Evolutionary conservation across 35 echinoderm and acorn worm genomes (phyloP), one percentile per base, ranked within the genome.

Genomic region (Amphiura filiformis): DNA sequence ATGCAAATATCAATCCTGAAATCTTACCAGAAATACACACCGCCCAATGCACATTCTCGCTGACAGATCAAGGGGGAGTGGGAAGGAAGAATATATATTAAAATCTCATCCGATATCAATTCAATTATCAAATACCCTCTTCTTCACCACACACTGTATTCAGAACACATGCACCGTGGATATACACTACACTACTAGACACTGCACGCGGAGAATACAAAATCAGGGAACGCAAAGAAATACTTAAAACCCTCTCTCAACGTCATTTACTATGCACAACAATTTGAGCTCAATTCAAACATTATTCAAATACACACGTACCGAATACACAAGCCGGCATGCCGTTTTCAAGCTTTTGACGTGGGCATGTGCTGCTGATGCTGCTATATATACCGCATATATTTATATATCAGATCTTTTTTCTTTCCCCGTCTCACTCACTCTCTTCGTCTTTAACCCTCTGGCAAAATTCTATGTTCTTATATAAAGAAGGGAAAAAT

Each of bases 221-320:
- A 70, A 18, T 18, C n/a, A 70, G 61, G 61, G 20, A 70, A 26
- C 7, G 61, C 11, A 70, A 70, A 18, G 44, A 70, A 26, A 26
- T 5, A 70, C 61, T 70, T 23, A n/a, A n/a, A n/a, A 30, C 61
- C 61, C 26, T 30, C 15, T 4, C 26, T 23, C 2, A 70, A 18
- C 61, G 26, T 70, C 61, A 70, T 70, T 70, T 11, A 70, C 61
- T 30, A 70, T 70, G 61, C 61, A 70, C 61, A 70, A 70, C 61
- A 70, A 70, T 70, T 70, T 70, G 15, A 26, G 61, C 15, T 30
- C 26, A 2, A 30, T 70, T n/a, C 44, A 52, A 30, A 70, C 61
- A 70, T 30, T 70, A 70, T 70, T 70, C 61, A 70, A 70, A 70
- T 70, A 70, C 61, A 52, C 61, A 70, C 28, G 61, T 18, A 70